These are phyloP conservation scores for Ametastegia equiseti DNA, from an alignment of 2,888 invertebrate species.

Conservation along the genomic window DNA sequence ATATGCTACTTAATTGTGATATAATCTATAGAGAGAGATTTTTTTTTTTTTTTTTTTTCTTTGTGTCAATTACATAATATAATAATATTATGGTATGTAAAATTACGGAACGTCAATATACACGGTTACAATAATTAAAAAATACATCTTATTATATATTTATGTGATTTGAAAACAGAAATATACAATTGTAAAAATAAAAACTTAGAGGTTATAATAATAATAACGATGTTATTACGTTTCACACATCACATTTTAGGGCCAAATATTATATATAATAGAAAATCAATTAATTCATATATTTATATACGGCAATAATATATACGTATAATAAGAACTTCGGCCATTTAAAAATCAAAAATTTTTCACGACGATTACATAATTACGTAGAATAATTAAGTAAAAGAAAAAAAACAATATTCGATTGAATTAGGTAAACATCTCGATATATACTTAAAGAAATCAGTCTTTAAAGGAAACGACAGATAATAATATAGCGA, in stretches of 20 bases:
- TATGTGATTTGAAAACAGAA: slow-evolving; percentile 33
- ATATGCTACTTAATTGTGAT: slow-evolving; percentile 21
- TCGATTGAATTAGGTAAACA: not conserved
- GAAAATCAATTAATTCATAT: slow-evolving; percentile 11
- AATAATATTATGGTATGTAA: slow-evolving; percentile 6
- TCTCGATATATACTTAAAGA: slow-evolving; percentile 55
- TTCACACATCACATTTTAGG: slow-evolving; percentile 45
- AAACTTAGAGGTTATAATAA: slow-evolving; percentile 34
- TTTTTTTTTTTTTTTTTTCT: not conserved
- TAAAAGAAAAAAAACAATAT: not conserved
- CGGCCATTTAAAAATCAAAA: slow-evolving; percentile 17
- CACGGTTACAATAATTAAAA: slow-evolving; percentile 40
- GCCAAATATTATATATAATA: slow-evolving; percentile 4
- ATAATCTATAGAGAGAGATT: slow-evolving; percentile 38
- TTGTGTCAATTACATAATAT: not conserved
- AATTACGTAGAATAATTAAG: not conserved
- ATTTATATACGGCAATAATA: slow-evolving; percentile 11
- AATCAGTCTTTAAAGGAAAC: slow-evolving; percentile 67
- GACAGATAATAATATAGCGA: slow-evolving; percentile 6
- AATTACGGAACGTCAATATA: slow-evolving; percentile 39
- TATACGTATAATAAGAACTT: slow-evolving; percentile 17
- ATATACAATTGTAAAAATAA: slow-evolving; percentile 28
- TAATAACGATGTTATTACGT: slow-evolving; percentile 34
- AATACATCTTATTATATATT: slow-evolving; percentile 37
- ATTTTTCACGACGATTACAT: slow-evolving; percentile 19